Conservation (phyloP, 1,140 invertebrate species). For the Sycobia sp. region DNA sequence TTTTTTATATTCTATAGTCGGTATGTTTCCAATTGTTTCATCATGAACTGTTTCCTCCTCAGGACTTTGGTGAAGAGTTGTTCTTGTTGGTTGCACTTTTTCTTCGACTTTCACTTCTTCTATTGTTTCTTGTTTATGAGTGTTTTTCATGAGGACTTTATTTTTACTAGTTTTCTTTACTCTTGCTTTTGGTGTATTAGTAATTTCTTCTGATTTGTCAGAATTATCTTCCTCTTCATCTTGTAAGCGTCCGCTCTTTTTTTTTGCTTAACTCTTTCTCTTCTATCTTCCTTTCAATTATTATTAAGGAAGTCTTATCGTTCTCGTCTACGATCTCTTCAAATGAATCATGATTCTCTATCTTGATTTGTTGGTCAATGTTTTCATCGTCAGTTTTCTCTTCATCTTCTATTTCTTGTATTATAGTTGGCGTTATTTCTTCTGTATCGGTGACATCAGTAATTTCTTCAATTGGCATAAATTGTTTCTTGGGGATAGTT, state of each 20-base stretch:
- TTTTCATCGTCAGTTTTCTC: constrained; percentile 40
- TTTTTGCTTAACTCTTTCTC: no score
- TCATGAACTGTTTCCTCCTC: no score
- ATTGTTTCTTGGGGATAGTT: constrained; percentile 54
- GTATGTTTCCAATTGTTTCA: no score
- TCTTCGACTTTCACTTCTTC: constrained; percentile 58
- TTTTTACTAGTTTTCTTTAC: constrained; percentile 41
- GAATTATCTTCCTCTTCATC: no score
- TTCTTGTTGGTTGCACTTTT: constrained; percentile 41
- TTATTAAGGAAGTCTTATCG: no score
- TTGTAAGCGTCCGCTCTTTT: no score
- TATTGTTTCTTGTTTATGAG: constrained; percentile 51
- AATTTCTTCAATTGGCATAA: constrained; percentile 56
- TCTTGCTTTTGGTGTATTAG: constrained; percentile 27
- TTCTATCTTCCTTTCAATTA: no score
- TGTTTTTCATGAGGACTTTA: constrained; percentile 47
- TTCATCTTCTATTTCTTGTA: constrained; percentile 45
- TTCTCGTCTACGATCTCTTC: no score
- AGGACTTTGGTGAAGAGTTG: constrained; percentile 30
- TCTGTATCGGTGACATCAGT: constrained; percentile 40
- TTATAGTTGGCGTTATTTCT: constrained; percentile 43
- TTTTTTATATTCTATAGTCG: no score
- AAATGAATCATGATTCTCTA: no score
- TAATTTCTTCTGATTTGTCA: constrained; percentile 10
- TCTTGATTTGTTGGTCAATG: background rate